Conservation (phyloP, 2,113 vertebrate species). For the Opisthocomus hoazin region DNA sequence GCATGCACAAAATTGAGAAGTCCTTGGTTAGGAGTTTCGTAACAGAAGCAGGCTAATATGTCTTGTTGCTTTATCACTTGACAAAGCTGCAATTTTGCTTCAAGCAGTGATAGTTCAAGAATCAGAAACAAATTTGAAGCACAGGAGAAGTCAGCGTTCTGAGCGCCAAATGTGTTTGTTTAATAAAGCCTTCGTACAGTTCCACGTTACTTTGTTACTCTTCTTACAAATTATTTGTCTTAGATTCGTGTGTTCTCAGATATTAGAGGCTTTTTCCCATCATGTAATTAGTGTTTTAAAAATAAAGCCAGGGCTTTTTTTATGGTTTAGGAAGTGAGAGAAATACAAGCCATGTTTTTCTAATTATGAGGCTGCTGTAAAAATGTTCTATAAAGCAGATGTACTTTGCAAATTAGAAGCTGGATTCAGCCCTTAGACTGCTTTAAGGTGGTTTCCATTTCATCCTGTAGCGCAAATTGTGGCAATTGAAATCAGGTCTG, state of each 20-base stretch:
- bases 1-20: neutral
- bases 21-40: neutral
- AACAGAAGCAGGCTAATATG: neutral
- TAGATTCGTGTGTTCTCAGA: conserved; percentile 22
- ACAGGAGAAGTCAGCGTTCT: neutral
- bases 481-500: conserved; percentile 26
- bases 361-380: conserved; percentile 61
- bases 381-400: conserved; percentile 64
- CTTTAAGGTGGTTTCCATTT: conserved; percentile 25
- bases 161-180: neutral
- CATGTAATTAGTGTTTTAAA: conserved; percentile 62
- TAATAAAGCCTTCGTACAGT: neutral
- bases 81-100: neutral
- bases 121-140: neutral
- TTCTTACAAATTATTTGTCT: conserved; percentile 49
- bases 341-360: conserved; percentile 57
- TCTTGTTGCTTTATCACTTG: conserved; percentile 29
- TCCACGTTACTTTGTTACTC: neutral
- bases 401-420: conserved; percentile 60
- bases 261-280: conserved; percentile 37
- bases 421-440: conserved; percentile 28
- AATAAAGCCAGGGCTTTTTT: conserved; percentile 46
- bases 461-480: neutral
- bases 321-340: conserved; percentile 26
- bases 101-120: neutral